phyloP scores from a whole-genome alignment of 2,888 invertebrate species.

The Isoperla grammatica region DNA sequence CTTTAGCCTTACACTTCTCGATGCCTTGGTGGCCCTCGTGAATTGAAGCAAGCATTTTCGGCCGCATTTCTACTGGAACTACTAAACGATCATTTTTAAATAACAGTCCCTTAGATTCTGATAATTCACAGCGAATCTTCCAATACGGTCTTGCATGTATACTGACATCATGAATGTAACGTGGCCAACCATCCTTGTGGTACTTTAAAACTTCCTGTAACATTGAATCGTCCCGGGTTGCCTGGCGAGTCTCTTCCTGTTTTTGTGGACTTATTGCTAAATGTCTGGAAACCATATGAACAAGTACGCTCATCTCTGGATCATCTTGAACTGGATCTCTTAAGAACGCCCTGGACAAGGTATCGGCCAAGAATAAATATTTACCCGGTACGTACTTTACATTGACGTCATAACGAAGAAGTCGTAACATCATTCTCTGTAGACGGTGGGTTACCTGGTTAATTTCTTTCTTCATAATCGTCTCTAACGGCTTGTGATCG shows the following conservation, averaged over 20 bases:
- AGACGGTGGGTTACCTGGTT: not conserved
- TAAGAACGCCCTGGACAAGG: constrained; percentile 10
- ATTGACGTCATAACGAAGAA: constrained; percentile 1
- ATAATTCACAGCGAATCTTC: not conserved
- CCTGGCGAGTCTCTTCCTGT: not conserved
- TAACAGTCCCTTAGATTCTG: not conserved
- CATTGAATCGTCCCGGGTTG: not conserved
- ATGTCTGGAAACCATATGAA: constrained; percentile 10
- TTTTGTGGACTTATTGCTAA: constrained; percentile 4
- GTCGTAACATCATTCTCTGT: constrained; percentile 8
- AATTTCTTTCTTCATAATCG: constrained; percentile 8
- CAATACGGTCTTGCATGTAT: not conserved
- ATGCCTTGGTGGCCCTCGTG: constrained; percentile 19
- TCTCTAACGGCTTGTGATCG: constrained; percentile 17
- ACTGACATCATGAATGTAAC: not conserved
- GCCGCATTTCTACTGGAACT: not conserved
- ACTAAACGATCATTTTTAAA: constrained; percentile 1
- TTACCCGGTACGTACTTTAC: constrained; percentile 12
- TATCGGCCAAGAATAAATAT: constrained; percentile 14
- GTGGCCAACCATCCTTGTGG: constrained; percentile 12
- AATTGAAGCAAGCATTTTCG: not conserved
- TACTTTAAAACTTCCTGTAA: not conserved
- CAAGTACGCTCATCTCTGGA: constrained; percentile 11
- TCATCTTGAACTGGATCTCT: constrained; percentile 10
- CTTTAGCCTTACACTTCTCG: constrained; percentile 11